Base-by-base conservation (phyloP, 2,113 vertebrate genomes). In the Cottus gobio region DNA sequence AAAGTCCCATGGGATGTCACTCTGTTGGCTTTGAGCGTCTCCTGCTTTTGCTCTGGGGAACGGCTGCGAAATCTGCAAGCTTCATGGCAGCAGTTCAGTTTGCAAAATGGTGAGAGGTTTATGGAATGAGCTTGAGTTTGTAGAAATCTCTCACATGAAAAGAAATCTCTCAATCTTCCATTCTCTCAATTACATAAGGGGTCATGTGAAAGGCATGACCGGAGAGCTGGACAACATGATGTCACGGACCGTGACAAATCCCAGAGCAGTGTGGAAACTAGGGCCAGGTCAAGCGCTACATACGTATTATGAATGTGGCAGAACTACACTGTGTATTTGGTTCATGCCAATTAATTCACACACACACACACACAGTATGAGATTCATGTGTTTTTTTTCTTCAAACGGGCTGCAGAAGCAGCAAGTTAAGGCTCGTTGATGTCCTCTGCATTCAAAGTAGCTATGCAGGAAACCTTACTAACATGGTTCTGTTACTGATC, bases 61-160 rank as follows among this genome's bases (percentile, higher is more conserved):
- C 61, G 71, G 13, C 63, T 75, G 54, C 65, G 69, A 30, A 63
- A 68, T 71, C 67, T 79, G 46, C 56, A 4, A 30, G 63, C 34
- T 39, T 63, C 70, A 78, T 72, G 81, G 65, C 76, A 76, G 62
- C 56, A 3, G 50, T 79, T 88, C 61, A 34, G 71, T 58, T 82
- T 71, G 44, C 37, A 77, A 72, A 77, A 61, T 10, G n/a, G 48
- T 22, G 60, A 81, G 42, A 71, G 3, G 75, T 82, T 71, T 78
- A 76, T 37, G 34, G 69, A 84, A 73, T 18, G 15, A 76, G 77
- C 75, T 22, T 54, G 71, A 79, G 68, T 79, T 72, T 75, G 58
- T 50, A 78, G 73, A 68, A 80, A 36, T 56, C 9, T 15, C 16
- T 28, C 10, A 16, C 31, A 28, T 18, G 15, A 22, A 65, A 26